Conservation (phyloP, 2,888 invertebrate species). For the Scelioninae gen. 1 region DNA sequence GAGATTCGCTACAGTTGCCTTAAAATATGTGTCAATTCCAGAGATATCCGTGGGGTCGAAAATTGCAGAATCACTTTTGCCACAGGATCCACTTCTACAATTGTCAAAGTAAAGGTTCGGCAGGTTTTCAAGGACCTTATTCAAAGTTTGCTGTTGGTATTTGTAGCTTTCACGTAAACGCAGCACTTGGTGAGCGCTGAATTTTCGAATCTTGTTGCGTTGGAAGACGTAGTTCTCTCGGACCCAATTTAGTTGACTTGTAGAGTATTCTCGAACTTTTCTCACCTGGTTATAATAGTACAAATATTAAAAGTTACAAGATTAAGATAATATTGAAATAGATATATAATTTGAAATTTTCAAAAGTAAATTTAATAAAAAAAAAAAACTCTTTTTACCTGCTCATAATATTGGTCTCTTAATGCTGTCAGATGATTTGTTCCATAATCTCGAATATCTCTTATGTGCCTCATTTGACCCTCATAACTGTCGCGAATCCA, state of each 20-base stretch:
- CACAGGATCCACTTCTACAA: slow-evolving; percentile 93
- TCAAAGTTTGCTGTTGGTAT: slow-evolving; percentile 96
- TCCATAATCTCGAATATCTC: slow-evolving; percentile 96
- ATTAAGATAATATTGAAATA: too few species aligned
- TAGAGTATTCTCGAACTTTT: slow-evolving; percentile 96
- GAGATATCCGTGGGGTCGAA: slow-evolving; percentile 87
- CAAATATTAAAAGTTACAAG: too few species aligned
- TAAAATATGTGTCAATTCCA: slow-evolving; percentile 86
- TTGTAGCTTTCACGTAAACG: slow-evolving; percentile 96
- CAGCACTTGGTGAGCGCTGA: slow-evolving; percentile 96
- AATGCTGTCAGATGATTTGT: slow-evolving; percentile 93
- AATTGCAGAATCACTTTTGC: slow-evolving; percentile 90
- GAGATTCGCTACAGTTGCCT: slow-evolving; percentile 85
- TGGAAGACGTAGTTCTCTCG: slow-evolving; percentile 98
- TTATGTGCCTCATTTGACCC: slow-evolving; percentile 92
- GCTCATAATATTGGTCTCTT: slow-evolving; percentile 96
- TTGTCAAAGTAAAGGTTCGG: slow-evolving; percentile 96
- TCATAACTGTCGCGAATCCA: slow-evolving; percentile 97
- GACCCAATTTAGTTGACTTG: slow-evolving; percentile 95
- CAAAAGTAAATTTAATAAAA: not conserved
- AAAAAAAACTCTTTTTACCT: slow-evolving; percentile 86
- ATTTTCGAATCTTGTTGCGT: slow-evolving; percentile 96
- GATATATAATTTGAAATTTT: too few species aligned
- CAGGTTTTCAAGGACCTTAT: slow-evolving; percentile 96
- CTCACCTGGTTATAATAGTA: slow-evolving; percentile 88